Evolutionary conservation across 1,140 invertebrate genomes (phyloP), one percentile per base, ranked within the genome.

Genomic region (Dendrolimus kikuchii): DNA sequence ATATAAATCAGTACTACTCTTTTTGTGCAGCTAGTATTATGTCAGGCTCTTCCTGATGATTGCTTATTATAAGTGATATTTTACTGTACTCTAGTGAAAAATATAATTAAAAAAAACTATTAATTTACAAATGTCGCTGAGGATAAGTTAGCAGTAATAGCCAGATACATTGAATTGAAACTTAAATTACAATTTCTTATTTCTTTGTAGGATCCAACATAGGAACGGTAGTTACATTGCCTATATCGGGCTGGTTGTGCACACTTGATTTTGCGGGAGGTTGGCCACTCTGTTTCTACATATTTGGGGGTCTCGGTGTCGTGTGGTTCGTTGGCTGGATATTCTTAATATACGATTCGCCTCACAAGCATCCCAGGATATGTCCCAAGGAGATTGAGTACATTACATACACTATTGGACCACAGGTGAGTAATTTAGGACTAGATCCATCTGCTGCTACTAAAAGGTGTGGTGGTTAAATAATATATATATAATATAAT

Each of bases 281-380:
- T 5, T 95, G 94, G 94, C 93, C 93, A 1, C 87, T 92, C 3
- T 93, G 92, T 41, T 95, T 95, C 83, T 95, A 95, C 77, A 75
- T 95, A 40, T 95, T 95, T 66, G 94, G 94, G 40, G 73, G 89
- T 8, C 66, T 94, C 9, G 93, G 93, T 48, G 89, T 95, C 5
- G 41, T 95, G 4, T 98, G 96, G 96, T 96, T 94, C 59, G 70
- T 89, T 37, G 91, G 91, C 60, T 95, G 94, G 94, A 87, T 92
- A 62, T 87, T 91, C 47, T 82, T 94, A 8, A 90, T 95, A 0
- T 94, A 91, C 65, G 93, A 95, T 60, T 90, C 90, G 6, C 97
- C 97, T 5, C 89, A 90, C 0, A 76, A 89, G 51, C 96, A 98
- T 89, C 93, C 94, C 5, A 87, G 92, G 46, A 98, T 98, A 81